phyloP scores from a whole-genome alignment of 1,140 invertebrate species.

The Drosophila pruinosa region DNA sequence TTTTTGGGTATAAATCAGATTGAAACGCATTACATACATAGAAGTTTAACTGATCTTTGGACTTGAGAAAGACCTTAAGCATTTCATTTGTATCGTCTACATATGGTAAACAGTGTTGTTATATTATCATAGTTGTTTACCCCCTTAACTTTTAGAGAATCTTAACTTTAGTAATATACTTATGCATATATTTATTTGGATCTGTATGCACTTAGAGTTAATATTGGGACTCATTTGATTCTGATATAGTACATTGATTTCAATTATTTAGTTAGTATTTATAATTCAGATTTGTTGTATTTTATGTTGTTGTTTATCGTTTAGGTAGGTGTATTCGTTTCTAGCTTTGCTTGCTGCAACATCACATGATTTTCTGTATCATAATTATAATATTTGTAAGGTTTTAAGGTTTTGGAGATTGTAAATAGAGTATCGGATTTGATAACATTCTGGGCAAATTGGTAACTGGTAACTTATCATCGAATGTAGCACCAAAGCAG shows the following conservation, averaged over 20 bases:
- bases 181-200: constrained; percentile 15
- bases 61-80: constrained; percentile 21
- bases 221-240: constrained; percentile 22
- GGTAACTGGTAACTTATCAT: constrained; percentile 54
- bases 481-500: constrained; percentile 74
- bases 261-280: constrained; percentile 34
- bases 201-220: constrained; percentile 24
- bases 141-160: constrained; percentile 22
- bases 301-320: constrained; percentile 31
- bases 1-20: constrained; percentile 23
- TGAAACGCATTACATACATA: constrained; percentile 12
- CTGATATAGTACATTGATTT: constrained; percentile 27
- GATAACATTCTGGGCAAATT: constrained; percentile 23
- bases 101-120: constrained; percentile 21
- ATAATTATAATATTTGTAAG: constrained; percentile 12
- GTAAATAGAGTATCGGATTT: constrained; percentile 48
- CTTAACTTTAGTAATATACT: constrained; percentile 12
- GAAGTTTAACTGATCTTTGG: constrained; percentile 12
- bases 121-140: constrained; percentile 13
- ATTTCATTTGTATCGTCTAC: constrained; percentile 18
- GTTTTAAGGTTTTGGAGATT: constrained; percentile 15
- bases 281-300: constrained; percentile 43
- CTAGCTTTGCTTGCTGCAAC: constrained; percentile 79
- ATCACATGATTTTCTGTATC: constrained; percentile 69
- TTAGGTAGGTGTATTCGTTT: constrained; percentile 79